Percentiles rank a stretch among this genome's conserved stretches.
These are phyloP conservation scores for Nyctibius grandis DNA, from an alignment of 2,797 vertebrate genomes.

Conservation along the genomic window DNA sequence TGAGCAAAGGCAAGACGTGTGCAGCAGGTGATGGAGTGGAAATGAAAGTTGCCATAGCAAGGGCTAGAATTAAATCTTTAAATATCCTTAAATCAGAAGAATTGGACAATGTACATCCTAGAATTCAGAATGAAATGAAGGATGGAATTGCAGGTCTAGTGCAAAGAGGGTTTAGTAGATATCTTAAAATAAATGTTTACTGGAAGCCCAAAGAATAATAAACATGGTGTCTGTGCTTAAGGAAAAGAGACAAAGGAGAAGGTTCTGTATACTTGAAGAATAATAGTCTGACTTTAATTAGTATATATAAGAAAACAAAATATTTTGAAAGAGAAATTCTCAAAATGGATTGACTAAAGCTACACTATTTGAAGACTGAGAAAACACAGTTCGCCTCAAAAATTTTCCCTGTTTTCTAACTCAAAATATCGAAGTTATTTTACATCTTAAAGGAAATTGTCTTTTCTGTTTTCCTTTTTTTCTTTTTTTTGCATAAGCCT, in stretches of 20 bases:
- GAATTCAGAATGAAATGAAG: neutral
- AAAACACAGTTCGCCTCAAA: neutral
- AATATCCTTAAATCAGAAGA: neutral
- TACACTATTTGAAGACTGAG: neutral
- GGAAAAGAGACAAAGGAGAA: neutral
- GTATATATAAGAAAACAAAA: neutral
- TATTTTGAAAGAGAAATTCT: neutral
- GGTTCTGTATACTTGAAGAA: rapidly evolving
- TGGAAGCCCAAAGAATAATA: neutral
- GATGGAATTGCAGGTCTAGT: neutral
- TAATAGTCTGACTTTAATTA: neutral
- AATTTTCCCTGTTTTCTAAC: neutral
- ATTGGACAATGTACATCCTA: rapidly evolving
- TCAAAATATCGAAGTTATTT: neutral
- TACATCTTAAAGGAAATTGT: neutral
- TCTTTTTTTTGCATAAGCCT: neutral
- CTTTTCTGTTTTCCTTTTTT: neutral
- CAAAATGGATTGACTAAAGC: neutral
- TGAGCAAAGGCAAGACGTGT: neutral
- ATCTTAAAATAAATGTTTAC: neutral
- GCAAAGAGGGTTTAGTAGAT: neutral
- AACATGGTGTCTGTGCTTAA: neutral
- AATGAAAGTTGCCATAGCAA: neutral
- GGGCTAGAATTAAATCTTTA: neutral
- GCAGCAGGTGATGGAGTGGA: neutral